These are phyloP conservation scores for Pseudorectes ferrugineus DNA, from an alignment of 2,113 vertebrate genomes.

Conservation along the genomic window DNA sequence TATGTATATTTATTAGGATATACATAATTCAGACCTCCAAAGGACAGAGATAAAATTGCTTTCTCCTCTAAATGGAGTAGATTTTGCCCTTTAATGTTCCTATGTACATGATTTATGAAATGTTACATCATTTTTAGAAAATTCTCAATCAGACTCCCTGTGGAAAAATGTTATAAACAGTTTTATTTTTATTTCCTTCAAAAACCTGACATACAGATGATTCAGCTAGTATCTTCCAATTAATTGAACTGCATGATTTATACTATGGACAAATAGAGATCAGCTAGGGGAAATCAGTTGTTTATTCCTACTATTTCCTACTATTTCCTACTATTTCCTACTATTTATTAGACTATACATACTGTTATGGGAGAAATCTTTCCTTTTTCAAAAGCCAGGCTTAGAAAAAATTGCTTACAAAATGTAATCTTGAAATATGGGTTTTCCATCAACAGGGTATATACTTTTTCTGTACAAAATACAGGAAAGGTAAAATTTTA, in stretches of 20 bases:
- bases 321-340: background rate
- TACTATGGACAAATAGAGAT: background rate
- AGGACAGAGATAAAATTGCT: background rate
- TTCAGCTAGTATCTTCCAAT: background rate
- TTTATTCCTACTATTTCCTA: background rate
- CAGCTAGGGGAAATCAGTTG: background rate
- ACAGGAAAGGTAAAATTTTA: background rate
- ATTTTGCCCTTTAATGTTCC: background rate
- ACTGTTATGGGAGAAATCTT: background rate
- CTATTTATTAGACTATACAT: background rate
- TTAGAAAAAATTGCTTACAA: background rate
- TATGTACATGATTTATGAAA: background rate
- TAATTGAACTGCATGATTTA: background rate
- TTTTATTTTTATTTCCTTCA: background rate
- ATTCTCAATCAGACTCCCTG: background rate
- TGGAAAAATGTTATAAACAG: background rate
- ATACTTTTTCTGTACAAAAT: background rate
- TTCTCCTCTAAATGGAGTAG: background rate
- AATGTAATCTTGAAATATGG: background rate
- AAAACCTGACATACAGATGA: background rate
- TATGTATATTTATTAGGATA: background rate
- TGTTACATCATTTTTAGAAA: background rate
- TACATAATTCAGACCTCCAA: background rate
- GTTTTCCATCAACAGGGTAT: background rate
- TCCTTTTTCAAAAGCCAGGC: background rate